These are phyloP conservation scores for Notolepis coatsorum DNA, from an alignment of 2,797 vertebrate species.

Conservation along the genomic window DNA sequence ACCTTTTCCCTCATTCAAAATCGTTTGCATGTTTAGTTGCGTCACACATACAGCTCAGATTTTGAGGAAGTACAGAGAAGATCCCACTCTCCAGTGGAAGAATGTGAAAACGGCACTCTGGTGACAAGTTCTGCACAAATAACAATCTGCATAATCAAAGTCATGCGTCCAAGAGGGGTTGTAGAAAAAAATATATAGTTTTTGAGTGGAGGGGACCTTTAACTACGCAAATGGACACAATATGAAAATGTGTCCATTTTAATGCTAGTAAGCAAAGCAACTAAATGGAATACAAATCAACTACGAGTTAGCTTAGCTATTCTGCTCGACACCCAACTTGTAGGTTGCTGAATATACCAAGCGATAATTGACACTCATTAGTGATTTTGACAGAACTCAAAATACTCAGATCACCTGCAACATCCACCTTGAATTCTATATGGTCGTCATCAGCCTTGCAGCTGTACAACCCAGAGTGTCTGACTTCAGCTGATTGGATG, in stretches of 20 bases:
- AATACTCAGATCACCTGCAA: constrained; percentile 84
- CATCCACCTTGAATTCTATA: constrained; percentile 90
- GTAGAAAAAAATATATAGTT: no score
- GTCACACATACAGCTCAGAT: no score
- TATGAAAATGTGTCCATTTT: neutral
- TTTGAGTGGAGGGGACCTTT: no score
- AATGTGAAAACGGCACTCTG: no score
- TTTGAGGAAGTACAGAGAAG: no score
- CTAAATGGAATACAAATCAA: constrained; percentile 33
- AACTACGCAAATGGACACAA: neutral
- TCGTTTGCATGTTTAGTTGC: no score
- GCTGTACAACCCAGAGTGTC: constrained; percentile 87
- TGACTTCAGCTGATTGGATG: constrained; percentile 80
- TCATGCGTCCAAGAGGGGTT: no score
- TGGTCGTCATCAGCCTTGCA: constrained; percentile 88
- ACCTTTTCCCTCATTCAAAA: no score
- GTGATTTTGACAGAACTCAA: constrained; percentile 63
- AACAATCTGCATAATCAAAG: no score
- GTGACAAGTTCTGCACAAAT: no score
- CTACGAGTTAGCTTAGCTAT: constrained; percentile 17
- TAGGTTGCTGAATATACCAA: constrained; percentile 41
- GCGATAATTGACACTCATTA: constrained; percentile 64
- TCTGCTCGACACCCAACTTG: neutral
- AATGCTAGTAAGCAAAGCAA: neutral
- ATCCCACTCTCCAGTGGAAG: no score